Conservation (phyloP, 2,113 vertebrate genomes). For the Synchiropus splendidus region DNA sequence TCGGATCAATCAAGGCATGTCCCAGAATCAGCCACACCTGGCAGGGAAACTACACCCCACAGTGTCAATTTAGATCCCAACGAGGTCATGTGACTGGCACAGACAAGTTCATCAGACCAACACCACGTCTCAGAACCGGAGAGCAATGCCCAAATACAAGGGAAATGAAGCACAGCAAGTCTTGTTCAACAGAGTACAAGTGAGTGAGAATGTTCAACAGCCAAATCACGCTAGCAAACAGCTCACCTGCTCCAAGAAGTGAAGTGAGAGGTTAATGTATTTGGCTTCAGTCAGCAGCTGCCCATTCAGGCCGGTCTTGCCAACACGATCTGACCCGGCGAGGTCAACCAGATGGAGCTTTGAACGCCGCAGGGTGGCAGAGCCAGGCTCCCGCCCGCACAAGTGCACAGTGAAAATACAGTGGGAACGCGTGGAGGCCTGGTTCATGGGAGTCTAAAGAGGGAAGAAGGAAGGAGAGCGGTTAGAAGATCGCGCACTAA, state of each 20-base stretch:
- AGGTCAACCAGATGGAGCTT: constrained; percentile 94
- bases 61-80: too few relatives aligned
- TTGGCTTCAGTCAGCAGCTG: constrained; percentile 89
- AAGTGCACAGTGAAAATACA: constrained; percentile 94
- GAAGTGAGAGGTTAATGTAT: constrained; percentile 92
- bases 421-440: constrained; percentile 93
- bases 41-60: too few relatives aligned
- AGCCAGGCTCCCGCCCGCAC: constrained; percentile 83
- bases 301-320: constrained; percentile 83
- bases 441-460: constrained; percentile 89
- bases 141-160: too few relatives aligned
- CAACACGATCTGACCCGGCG: constrained; percentile 89
- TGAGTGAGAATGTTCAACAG: too few relatives aligned
- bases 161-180: too few relatives aligned
- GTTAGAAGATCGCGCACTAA: background rate
- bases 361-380: constrained; percentile 73
- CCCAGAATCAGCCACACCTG: too few relatives aligned
- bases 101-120: too few relatives aligned
- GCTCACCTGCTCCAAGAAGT: constrained; percentile 93
- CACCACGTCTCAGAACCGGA: too few relatives aligned
- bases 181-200: too few relatives aligned
- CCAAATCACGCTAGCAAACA: too few relatives aligned
- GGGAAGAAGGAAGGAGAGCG: background rate
- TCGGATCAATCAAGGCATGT: too few relatives aligned
- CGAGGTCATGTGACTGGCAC: too few relatives aligned